phyloP scores from a whole-genome alignment of 1,140 invertebrate genomes.

The Spodoptera frugiperda region DNA sequence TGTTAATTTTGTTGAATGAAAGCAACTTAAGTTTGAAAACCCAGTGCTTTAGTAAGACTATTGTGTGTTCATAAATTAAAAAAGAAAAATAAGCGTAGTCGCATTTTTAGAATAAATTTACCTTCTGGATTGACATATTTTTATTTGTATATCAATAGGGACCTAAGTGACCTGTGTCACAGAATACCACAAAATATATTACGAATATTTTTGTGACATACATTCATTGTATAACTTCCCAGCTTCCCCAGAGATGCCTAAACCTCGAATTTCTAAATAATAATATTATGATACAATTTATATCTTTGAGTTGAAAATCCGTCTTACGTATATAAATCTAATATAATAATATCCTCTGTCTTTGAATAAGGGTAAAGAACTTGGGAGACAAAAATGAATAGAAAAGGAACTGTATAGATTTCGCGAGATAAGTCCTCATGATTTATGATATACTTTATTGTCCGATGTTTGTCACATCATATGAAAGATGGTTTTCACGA shows the following conservation, averaged over 20 bases:
- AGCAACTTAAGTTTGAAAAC: too few relatives aligned
- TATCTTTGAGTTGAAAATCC: not conserved
- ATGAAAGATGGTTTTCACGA: conserved; percentile 47
- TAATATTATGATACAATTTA: not conserved
- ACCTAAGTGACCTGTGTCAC: too few relatives aligned
- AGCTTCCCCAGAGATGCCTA: not conserved
- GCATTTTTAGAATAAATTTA: too few relatives aligned
- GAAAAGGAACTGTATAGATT: conserved; percentile 52
- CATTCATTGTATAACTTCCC: too few relatives aligned
- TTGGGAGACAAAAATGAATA: conserved; percentile 45
- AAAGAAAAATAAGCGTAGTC: too few relatives aligned
- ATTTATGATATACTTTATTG: conserved; percentile 58
- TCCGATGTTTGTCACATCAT: conserved; percentile 50
- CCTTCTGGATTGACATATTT: too few relatives aligned
- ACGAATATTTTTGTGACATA: too few relatives aligned
- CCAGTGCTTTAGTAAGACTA: too few relatives aligned
- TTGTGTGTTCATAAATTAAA: too few relatives aligned
- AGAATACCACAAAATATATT: too few relatives aligned
- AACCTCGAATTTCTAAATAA: not conserved
- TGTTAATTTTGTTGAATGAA: too few relatives aligned
- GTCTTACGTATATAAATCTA: conserved; percentile 8
- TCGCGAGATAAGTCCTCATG: conserved; percentile 52
- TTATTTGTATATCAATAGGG: too few relatives aligned
- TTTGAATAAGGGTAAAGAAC: conserved; percentile 44
- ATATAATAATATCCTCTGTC: conserved; percentile 12